Conservation (phyloP, 2,113 vertebrate genomes). For the Pterocles gutturalis region DNA sequence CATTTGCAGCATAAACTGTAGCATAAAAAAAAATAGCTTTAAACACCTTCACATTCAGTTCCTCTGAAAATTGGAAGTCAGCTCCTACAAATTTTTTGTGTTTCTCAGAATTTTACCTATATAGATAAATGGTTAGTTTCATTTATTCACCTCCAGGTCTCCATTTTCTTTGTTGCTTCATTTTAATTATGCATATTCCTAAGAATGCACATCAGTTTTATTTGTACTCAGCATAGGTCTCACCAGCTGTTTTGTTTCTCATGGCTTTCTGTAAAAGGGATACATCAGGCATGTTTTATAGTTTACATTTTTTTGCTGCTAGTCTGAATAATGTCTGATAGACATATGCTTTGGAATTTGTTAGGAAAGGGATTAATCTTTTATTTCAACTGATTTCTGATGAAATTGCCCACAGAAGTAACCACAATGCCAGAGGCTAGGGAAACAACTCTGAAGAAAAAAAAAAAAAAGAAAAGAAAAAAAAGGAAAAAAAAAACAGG, state of each 20-base stretch:
- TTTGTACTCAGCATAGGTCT: background rate
- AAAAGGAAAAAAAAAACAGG: background rate
- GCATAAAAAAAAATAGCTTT: background rate
- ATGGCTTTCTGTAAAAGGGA: background rate
- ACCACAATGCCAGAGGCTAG: conserved; percentile 6
- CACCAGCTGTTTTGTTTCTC: background rate
- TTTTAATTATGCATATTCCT: background rate
- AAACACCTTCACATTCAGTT: background rate
- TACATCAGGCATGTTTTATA: background rate
- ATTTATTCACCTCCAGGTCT: background rate
- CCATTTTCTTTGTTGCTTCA: background rate
- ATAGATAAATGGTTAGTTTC: background rate
- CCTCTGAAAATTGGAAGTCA: background rate
- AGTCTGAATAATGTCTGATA: conserved; percentile 7
- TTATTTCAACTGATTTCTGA: conserved; percentile 8
- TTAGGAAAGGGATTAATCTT: background rate
- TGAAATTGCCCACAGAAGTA: background rate
- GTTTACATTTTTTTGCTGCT: background rate
- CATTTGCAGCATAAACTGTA: background rate
- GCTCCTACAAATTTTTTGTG: background rate
- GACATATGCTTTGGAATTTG: background rate
- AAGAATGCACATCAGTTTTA: background rate
- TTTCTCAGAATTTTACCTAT: background rate
- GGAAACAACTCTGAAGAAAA: background rate
- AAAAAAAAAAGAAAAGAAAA: background rate